Base-by-base conservation (phyloP, 2,797 vertebrate species). In the Aulostomus chinensis region DNA sequence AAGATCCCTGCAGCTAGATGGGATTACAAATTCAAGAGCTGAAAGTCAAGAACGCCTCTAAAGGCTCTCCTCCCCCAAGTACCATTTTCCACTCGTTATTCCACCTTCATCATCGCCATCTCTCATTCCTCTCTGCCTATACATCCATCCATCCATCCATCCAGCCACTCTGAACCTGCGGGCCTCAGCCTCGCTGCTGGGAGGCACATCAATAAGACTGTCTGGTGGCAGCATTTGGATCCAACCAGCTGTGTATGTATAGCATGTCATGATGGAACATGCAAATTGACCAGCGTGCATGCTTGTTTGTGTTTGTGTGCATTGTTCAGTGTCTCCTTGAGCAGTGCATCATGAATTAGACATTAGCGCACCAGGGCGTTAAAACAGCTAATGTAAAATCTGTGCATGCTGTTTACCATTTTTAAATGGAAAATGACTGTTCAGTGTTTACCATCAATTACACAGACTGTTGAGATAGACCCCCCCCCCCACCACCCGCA, bases 271-370 rank as follows among this genome's bases (percentile, higher is more conserved):
- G 21, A 50, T 49, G 37, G 51, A 69, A 58, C 48, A 57, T 81
- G 59, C 51, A 81, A 62, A 80, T 59, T 40, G 60, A 65, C 52
- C 39, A 31, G 42, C 5, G 25, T 34, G 11, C 33, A 52, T 31
- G 33, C 15, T 17, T 24, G 20, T 38, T 21, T 61, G 30, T 35
- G 29, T 57, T 37, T 28, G 35, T 34, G 54, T 41, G 10, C 29
- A 48, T 67, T 12, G 18, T 13, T 51, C 42, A 57, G 69, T 70
- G 65, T 76, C 66, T 68, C 61, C 70, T 62, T 72, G 62, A 52
- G 58, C 52, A 40, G 58, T 52, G 58, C 58, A 58, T 60, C 52
- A 68, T 75, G 29, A 76, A 73, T 67, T 39, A 68, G 33, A 54
- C 59, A 76, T 75, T 68, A 65, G 61, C 1, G 18, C 31, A 33